phyloP scores from a whole-genome alignment of 2,113 vertebrate species.

The Leuciscus idus region DNA sequence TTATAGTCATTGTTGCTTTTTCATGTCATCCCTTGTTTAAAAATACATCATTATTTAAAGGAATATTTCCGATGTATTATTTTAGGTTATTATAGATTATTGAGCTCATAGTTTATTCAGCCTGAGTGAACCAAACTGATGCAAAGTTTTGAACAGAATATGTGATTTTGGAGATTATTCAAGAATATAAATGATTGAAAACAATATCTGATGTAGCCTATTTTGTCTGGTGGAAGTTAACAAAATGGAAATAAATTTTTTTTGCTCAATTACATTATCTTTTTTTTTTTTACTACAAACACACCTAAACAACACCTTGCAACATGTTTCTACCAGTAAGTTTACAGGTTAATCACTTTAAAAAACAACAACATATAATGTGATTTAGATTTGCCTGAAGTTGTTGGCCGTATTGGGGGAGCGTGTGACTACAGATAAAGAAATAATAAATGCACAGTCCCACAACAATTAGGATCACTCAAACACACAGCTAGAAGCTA shows the following conservation, averaged over 20 bases:
- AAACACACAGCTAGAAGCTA: conserved; percentile 78
- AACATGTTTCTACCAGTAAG: conserved; percentile 76
- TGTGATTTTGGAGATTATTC: too few relatives aligned
- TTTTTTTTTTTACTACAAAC: conserved; percentile 65
- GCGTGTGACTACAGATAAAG: conserved; percentile 78
- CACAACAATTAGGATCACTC: conserved; percentile 84
- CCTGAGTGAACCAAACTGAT: background rate
- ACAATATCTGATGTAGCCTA: background rate
- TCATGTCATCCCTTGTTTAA: background rate
- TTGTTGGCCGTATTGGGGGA: conserved; percentile 76
- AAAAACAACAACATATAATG: conserved; percentile 75
- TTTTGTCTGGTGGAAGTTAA: background rate
- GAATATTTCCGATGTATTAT: background rate
- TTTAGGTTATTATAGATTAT: background rate
- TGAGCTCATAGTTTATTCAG: background rate
- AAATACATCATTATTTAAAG: background rate
- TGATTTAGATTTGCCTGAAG: conserved; percentile 77
- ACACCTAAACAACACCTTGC: conserved; percentile 75
- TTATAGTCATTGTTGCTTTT: background rate
- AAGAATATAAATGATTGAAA: too few relatives aligned
- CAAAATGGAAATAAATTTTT: background rate
- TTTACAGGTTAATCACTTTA: conserved; percentile 78
- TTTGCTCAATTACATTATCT: background rate
- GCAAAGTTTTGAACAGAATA: background rate
- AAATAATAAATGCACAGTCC: conserved; percentile 74